Base-by-base conservation (phyloP, 1,140 invertebrate genomes). In the Neodiprion lecontei region DNA sequence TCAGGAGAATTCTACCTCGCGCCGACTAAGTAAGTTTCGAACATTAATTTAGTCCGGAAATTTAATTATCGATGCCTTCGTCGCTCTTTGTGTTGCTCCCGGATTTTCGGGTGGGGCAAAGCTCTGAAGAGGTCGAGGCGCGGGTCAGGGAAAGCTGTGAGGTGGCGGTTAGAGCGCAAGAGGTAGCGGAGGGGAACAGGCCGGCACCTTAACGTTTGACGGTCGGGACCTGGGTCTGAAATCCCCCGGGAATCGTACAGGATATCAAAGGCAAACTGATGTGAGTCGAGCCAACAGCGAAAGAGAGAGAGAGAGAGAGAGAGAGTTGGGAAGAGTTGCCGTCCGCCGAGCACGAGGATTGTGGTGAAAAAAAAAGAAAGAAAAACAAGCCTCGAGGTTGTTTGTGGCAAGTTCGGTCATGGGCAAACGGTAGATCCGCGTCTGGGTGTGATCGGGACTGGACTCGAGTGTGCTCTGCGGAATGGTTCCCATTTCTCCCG, bases 11-110 rank as follows among this genome's bases (percentile, higher is more conserved):
- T 61, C 53, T 5, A 17, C 11, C n/a, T 61, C 28, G 53, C 53
- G 11, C n/a, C 53, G 53, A 61, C 53, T 11, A 61, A 61, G 53
- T 61, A 61, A 61, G 53, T 61, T 61, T 61, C 53, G 53, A 61
- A 61, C 53, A 61, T 61, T 61, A 61, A 61, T 61, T 61, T 17
- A 17, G 11, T 61, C 11, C 53, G 53, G 53, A 61, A 61, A 61
- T 61, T 61, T 61, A 61, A 61, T 61, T 61, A 61, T 61, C 53
- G 53, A 61, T 61, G 53, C 53, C 53, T 61, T 61, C 53, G 53
- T 61, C 53, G 53, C 53, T 61, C 53, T 61, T 61, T 61, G 53
- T 17, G 53, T 61, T 61, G 53, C 9, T 61, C 53, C 11, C 11
- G n/a, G 53, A 9, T 12, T 12, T 17, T 14, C n/a, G 53, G 53